These are phyloP conservation scores for Pseudomugil tenellus DNA, from an alignment of 2,797 vertebrate species.

Conservation along the genomic window DNA sequence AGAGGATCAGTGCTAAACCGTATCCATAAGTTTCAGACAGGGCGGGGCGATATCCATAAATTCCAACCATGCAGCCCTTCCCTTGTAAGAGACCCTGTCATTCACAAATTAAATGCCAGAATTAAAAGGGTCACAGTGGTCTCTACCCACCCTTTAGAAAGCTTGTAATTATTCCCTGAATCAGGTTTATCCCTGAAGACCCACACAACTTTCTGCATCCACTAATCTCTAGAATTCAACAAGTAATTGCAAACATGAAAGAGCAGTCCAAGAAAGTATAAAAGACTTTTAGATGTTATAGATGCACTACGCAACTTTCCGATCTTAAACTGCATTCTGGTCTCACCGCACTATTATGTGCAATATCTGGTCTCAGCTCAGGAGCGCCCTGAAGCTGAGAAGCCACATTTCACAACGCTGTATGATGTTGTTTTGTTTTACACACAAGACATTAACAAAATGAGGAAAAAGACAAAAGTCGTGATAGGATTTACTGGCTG, in stretches of 20 bases:
- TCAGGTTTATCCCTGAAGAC: slow-evolving; percentile 51
- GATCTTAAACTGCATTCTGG: background rate
- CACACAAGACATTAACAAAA: background rate
- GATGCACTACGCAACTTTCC: background rate
- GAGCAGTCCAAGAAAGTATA: slow-evolving; percentile 13
- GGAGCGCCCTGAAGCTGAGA: no score
- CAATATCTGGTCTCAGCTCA: no score
- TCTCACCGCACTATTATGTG: background rate
- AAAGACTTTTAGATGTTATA: slow-evolving; percentile 1
- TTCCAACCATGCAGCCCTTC: slow-evolving; percentile 68
- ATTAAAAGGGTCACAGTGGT: slow-evolving; percentile 68
- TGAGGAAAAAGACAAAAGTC: background rate
- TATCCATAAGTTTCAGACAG: slow-evolving; percentile 59
- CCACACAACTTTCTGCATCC: slow-evolving; percentile 44
- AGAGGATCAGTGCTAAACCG: slow-evolving; percentile 38
- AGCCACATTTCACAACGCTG: no score
- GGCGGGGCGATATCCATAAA: slow-evolving; percentile 73
- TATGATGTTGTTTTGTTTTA: no score
- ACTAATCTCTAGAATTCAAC: slow-evolving; percentile 31
- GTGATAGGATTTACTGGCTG: background rate
- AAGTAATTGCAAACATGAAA: slow-evolving; percentile 42
- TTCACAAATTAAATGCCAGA: slow-evolving; percentile 72
- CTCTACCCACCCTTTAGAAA: slow-evolving; percentile 64
- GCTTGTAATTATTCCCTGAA: slow-evolving; percentile 72
- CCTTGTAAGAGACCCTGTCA: slow-evolving; percentile 67